These are phyloP conservation scores for Hybognathus amarus DNA, from an alignment of 2,797 vertebrate species.

Conservation along the genomic window DNA sequence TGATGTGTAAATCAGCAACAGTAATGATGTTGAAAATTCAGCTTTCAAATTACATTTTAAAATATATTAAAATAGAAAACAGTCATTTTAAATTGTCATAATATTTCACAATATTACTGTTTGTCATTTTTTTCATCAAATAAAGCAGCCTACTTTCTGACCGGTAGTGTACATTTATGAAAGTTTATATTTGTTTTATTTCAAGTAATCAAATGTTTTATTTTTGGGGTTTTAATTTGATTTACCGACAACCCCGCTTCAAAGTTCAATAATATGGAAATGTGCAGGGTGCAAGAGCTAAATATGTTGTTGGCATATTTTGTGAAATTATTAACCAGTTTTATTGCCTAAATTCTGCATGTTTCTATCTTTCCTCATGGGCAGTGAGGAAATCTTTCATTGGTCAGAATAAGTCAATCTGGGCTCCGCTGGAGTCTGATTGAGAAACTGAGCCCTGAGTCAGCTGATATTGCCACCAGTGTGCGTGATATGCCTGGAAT, in stretches of 20 bases:
- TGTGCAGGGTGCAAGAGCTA: neutral
- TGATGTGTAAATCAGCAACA: too few relatives aligned
- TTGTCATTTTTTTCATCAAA: too few relatives aligned
- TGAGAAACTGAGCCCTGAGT: conserved; percentile 95
- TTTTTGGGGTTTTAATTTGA: neutral
- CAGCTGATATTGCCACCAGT: conserved; percentile 91
- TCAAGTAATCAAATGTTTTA: neutral
- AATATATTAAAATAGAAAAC: too few relatives aligned
- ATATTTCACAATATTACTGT: too few relatives aligned
- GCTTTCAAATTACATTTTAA: too few relatives aligned
- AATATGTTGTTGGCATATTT: neutral
- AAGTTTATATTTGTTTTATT: too few relatives aligned
- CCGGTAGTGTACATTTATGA: neutral
- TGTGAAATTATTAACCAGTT: neutral
- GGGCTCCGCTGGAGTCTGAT: conserved; percentile 95
- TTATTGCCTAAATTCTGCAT: neutral
- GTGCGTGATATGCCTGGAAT: conserved; percentile 94
- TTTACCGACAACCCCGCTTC: neutral
- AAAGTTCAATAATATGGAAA: neutral
- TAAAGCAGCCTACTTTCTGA: too few relatives aligned
- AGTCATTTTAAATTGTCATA: too few relatives aligned
- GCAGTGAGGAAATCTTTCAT: conserved; percentile 96
- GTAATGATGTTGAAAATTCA: too few relatives aligned
- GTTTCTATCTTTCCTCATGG: conserved; percentile 43
- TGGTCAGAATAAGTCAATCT: conserved; percentile 94